Conservation (phyloP, 2,113 vertebrate species). For the Cariama cristata region DNA sequence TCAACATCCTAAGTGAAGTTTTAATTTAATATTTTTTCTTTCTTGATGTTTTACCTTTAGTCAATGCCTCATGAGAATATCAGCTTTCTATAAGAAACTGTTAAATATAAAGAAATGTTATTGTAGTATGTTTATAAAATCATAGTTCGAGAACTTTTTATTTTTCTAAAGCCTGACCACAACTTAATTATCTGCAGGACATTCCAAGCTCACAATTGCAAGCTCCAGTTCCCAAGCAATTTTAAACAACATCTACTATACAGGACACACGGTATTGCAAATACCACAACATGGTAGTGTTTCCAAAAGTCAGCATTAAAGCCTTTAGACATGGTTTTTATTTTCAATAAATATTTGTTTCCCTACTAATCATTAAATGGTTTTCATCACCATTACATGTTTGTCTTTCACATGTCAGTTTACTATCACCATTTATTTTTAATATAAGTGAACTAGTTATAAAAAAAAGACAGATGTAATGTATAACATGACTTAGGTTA, state of each 20-base stretch:
- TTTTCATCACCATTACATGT: slow-evolving; percentile 70
- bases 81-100: slow-evolving; percentile 95
- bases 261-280: slow-evolving; percentile 72
- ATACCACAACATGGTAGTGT: slow-evolving; percentile 80
- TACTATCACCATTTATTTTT: slow-evolving; percentile 61
- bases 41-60: slow-evolving; percentile 99
- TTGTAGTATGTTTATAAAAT: slow-evolving; percentile 98
- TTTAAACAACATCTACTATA: slow-evolving; percentile 86
- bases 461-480: slow-evolving; percentile 10
- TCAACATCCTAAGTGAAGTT: slow-evolving; percentile 96
- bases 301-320: slow-evolving; percentile 83
- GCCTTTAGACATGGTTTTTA: slow-evolving; percentile 74
- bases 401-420: slow-evolving; percentile 63
- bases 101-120: slow-evolving; percentile 98
- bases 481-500: not conserved
- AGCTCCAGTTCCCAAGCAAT: slow-evolving; percentile 87
- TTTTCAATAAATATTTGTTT: slow-evolving; percentile 80
- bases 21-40: slow-evolving; percentile 98
- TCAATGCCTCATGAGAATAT: slow-evolving; percentile 95
- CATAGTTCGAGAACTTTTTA: slow-evolving; percentile 88
- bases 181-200: slow-evolving; percentile 92
- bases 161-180: slow-evolving; percentile 88
- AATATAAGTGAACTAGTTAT: slow-evolving; percentile 32
- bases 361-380: slow-evolving; percentile 76
- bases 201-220: slow-evolving; percentile 90